Evolutionary conservation across 2,797 vertebrate species (phyloP).

Genomic region (Enteromius argenteus): DNA sequence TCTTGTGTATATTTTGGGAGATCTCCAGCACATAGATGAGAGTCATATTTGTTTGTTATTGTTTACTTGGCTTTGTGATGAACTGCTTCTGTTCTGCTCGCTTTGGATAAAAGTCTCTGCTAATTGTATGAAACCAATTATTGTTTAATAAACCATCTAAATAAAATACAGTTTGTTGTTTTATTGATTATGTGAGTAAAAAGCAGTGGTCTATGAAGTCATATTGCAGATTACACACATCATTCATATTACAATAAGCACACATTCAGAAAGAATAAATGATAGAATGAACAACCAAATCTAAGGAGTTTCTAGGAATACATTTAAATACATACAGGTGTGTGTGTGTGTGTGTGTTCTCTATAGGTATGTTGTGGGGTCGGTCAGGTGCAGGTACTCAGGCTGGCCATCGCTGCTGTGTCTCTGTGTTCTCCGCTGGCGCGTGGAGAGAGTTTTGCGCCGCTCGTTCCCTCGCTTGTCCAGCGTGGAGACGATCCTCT

Average conservation of each 20-base stretch:
- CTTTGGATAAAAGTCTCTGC: neutral
- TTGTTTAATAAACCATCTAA: slow-evolving; percentile 9
- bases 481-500: slow-evolving; percentile 87
- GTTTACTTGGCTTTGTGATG: neutral
- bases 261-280: neutral
- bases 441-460: slow-evolving; percentile 78
- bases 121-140: neutral
- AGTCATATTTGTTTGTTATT: neutral
- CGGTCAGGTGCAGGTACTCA: slow-evolving; percentile 92
- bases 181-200: neutral
- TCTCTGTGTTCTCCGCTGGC: slow-evolving; percentile 78
- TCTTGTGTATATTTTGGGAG: slow-evolving; percentile 3
- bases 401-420: slow-evolving; percentile 77
- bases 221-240: neutral
- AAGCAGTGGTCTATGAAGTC: neutral
- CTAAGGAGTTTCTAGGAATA: neutral
- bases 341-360: slow-evolving; percentile 21
- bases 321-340: neutral
- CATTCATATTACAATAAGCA: neutral
- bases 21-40: neutral
- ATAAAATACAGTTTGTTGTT: slow-evolving; percentile 11
- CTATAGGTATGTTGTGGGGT: slow-evolving; percentile 79
- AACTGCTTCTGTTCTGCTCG: neutral
- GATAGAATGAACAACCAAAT: neutral
- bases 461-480: slow-evolving; percentile 77